Percentiles rank a stretch among this genome's conserved stretches.
These are phyloP conservation scores for Leptinotarsa lineolata DNA, from an alignment of 1,140 invertebrate genomes.

Conservation along the genomic window DNA sequence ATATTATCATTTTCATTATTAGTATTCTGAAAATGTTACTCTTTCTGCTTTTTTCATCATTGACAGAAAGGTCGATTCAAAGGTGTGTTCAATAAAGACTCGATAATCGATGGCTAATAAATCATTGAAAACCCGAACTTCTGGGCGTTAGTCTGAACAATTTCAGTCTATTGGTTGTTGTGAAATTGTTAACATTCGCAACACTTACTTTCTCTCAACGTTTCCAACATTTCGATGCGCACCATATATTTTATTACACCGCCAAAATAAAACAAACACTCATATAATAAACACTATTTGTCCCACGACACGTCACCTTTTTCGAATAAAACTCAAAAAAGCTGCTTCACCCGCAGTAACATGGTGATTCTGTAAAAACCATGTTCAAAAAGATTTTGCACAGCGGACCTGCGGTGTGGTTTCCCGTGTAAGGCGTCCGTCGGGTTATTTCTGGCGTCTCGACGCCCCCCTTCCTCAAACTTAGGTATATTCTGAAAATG, in stretches of 20 bases:
- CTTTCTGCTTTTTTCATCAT: too few species aligned
- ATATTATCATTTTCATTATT: too few species aligned
- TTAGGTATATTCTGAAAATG: slow-evolving; percentile 55
- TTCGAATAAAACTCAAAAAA: slow-evolving; percentile 14
- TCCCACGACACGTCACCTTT: not conserved
- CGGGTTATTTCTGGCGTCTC: slow-evolving; percentile 52
- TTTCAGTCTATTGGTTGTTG: not conserved
- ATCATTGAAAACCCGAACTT: not conserved
- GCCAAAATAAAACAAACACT: slow-evolving; percentile 15
- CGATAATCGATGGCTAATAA: not conserved
- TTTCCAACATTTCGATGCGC: slow-evolving; percentile 19
- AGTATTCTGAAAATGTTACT: too few species aligned
- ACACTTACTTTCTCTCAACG: slow-evolving; percentile 18
- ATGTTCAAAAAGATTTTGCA: slow-evolving; percentile 34
- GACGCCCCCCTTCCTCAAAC: slow-evolving; percentile 49
- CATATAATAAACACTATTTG: not conserved
- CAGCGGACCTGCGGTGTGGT: slow-evolving; percentile 32
- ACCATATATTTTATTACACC: not conserved
- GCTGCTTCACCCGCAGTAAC: slow-evolving; percentile 19
- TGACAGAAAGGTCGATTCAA: too few species aligned
- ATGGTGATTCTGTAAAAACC: slow-evolving; percentile 30
- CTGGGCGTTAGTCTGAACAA: not conserved
- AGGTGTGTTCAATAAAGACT: too few species aligned
- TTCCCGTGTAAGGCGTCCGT: slow-evolving; percentile 52
- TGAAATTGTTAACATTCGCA: not conserved